Evolutionary conservation across 2,888 invertebrate genomes (phyloP).

Genomic region (Chironomus tentans): DNA sequence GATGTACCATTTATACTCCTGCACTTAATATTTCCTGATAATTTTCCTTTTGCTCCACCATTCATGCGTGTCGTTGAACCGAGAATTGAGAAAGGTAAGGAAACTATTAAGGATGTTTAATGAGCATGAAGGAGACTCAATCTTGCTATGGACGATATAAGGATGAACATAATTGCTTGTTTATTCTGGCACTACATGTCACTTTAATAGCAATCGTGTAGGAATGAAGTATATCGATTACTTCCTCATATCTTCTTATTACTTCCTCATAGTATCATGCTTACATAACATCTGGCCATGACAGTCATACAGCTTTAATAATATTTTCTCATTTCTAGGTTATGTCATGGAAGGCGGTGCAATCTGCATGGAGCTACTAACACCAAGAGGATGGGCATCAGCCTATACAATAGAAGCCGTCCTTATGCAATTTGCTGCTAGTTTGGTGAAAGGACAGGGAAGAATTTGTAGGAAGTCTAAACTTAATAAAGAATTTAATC

Average conservation of each 20-base stretch:
- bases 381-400: conserved; percentile 72
- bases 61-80: conserved; percentile 70
- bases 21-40: conserved; percentile 76
- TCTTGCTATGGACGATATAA: too few relatives aligned
- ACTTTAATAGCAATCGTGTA: too few relatives aligned
- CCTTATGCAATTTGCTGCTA: conserved; percentile 82
- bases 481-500: conserved; percentile 66
- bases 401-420: conserved; percentile 82
- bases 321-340: conserved; percentile 34
- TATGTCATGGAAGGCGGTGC: conserved; percentile 88
- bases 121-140: too few relatives aligned
- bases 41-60: conserved; percentile 82
- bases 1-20: conserved; percentile 65
- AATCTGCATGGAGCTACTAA: conserved; percentile 80
- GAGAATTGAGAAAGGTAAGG: conserved; percentile 52
- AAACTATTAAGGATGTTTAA: not conserved
- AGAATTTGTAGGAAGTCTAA: conserved; percentile 70
- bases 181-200: too few relatives aligned
- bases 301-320: too few relatives aligned
- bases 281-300: conserved; percentile 45
- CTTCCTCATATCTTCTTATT: too few relatives aligned
- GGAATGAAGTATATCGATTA: conserved; percentile 42
- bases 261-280: too few relatives aligned
- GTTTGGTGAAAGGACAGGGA: conserved; percentile 80
- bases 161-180: too few relatives aligned